These are phyloP conservation scores for Sphaeridia pumilis DNA, from an alignment of 2,888 invertebrate genomes.

Conservation along the genomic window DNA sequence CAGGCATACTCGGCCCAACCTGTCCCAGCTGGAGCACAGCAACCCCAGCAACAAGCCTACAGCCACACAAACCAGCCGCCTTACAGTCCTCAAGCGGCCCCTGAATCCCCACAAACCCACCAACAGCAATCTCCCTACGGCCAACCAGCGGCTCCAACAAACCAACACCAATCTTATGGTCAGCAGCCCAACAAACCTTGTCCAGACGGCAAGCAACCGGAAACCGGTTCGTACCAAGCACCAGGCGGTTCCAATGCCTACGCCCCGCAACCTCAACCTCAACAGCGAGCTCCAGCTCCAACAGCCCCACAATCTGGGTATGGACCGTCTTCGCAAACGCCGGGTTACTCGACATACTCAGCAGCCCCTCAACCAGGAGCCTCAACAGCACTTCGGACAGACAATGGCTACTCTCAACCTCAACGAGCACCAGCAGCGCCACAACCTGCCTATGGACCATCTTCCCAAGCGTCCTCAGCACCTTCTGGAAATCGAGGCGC, in stretches of 20 bases:
- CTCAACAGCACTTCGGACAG: background rate
- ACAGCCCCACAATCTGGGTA: background rate
- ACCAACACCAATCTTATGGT: too few relatives aligned
- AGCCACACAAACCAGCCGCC: background rate
- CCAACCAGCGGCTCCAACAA: too few relatives aligned
- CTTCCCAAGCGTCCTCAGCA: too few relatives aligned
- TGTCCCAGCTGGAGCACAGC: too few relatives aligned
- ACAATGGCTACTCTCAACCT: background rate
- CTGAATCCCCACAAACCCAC: background rate
- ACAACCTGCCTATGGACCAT: background rate
- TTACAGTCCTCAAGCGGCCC: background rate
- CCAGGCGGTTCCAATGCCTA: too few relatives aligned
- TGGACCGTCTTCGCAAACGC: background rate
- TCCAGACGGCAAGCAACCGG: too few relatives aligned
- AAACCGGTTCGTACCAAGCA: too few relatives aligned
- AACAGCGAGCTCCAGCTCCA: background rate
- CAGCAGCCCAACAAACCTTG: too few relatives aligned
- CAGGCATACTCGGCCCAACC: too few relatives aligned
- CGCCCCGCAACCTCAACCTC: background rate
- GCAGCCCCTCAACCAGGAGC: background rate
- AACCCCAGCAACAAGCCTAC: background rate
- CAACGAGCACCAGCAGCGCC: background rate
- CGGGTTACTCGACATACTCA: background rate
- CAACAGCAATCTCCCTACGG: too few relatives aligned
- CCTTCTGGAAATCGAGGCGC: too few relatives aligned